phyloP scores from a whole-genome alignment of 2,797 vertebrate species.

The Garrulus glandarius region DNA sequence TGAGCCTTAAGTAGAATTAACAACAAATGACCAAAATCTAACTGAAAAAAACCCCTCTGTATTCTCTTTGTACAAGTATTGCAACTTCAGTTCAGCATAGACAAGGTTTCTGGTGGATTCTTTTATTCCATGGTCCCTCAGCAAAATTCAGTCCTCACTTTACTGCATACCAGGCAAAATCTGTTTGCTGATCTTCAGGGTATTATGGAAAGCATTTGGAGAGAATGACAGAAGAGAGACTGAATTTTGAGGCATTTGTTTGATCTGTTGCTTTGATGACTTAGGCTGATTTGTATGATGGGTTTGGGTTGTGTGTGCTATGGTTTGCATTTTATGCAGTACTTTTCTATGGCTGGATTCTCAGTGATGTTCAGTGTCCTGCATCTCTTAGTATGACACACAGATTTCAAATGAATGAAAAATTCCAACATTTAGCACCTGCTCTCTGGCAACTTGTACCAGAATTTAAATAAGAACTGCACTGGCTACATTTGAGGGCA shows the following conservation, averaged over 20 bases:
- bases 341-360: conserved; percentile 20
- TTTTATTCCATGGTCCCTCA: conserved; percentile 9
- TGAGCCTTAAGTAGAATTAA: neutral
- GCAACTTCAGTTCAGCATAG: neutral
- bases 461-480: neutral
- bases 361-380: neutral
- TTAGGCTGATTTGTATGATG: conserved; percentile 67
- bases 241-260: conserved; percentile 66
- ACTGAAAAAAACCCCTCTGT: rapidly evolving
- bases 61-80: neutral
- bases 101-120: neutral
- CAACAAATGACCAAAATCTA: neutral
- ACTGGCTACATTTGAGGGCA: neutral
- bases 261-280: conserved; percentile 68
- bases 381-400: neutral
- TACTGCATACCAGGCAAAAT: conserved; percentile 58
- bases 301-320: conserved; percentile 36
- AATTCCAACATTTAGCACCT: conserved; percentile 33
- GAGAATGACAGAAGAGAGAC: conserved; percentile 53
- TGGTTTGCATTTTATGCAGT: conserved; percentile 41
- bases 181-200: conserved; percentile 64
- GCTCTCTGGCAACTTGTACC: neutral
- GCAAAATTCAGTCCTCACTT: conserved; percentile 49
- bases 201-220: conserved; percentile 66
- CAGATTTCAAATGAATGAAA: conserved; percentile 32